phyloP scores from a whole-genome alignment of 2,797 vertebrate genomes.

The Syndactyla subalaris region DNA sequence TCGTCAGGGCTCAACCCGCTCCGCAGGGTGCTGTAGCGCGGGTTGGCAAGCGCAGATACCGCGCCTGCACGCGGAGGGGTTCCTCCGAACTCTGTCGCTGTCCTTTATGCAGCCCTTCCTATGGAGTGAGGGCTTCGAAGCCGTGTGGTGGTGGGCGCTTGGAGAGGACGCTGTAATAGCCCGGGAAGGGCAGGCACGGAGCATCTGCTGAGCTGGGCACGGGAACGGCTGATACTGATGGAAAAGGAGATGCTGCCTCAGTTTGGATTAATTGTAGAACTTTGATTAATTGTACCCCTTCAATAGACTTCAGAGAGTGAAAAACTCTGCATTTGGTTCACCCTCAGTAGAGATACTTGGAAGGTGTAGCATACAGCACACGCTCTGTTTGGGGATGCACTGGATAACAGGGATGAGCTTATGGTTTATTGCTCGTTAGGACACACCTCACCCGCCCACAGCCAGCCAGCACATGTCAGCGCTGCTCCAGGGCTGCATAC shows the following conservation, averaged over 20 bases:
- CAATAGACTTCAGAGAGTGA: not conserved
- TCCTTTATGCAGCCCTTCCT: rapidly evolving
- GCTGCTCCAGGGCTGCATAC: rapidly evolving
- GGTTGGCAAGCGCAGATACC: rapidly evolving
- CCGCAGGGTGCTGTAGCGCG: not conserved
- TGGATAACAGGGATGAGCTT: rapidly evolving
- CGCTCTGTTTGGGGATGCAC: rapidly evolving
- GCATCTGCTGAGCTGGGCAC: rapidly evolving
- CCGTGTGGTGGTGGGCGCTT: rapidly evolving
- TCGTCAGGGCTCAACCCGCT: rapidly evolving
- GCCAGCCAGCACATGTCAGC: rapidly evolving
- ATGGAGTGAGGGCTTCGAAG: not conserved
- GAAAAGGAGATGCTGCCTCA: not conserved
- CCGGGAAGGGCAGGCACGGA: rapidly evolving
- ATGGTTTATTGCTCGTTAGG: not conserved
- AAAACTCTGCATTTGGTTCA: rapidly evolving
- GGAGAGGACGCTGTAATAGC: too few species aligned
- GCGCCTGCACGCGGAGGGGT: rapidly evolving
- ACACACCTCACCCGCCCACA: rapidly evolving
- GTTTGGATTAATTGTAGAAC: rapidly evolving
- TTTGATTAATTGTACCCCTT: rapidly evolving
- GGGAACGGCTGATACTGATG: rapidly evolving
- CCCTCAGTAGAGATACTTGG: rapidly evolving
- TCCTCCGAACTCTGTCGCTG: rapidly evolving
- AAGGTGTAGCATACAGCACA: rapidly evolving